A percentile compares a stretch with the other conserved stretches of the same genome.
phyloP scores from a whole-genome alignment of 2,888 invertebrate species.

The Trachelus stipa region DNA sequence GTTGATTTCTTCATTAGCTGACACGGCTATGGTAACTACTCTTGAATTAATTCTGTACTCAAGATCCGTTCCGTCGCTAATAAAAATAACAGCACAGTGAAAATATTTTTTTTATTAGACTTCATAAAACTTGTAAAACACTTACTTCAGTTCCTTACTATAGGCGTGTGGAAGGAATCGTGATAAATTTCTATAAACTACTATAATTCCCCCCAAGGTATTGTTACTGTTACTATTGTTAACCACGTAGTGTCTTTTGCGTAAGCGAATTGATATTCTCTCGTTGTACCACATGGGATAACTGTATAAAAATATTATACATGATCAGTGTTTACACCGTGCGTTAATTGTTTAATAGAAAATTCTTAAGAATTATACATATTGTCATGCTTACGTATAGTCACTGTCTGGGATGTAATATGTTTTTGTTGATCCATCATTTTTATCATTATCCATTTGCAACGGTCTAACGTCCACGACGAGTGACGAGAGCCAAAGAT shows the following conservation, averaged over 20 bases:
- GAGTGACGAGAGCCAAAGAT: constrained; percentile 57
- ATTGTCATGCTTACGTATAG: constrained; percentile 47
- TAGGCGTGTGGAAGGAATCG: constrained; percentile 74
- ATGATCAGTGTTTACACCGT: background rate
- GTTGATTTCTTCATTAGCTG: constrained; percentile 53
- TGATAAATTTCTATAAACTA: constrained; percentile 75
- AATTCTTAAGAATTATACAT: background rate
- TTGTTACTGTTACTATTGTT: constrained; percentile 39
- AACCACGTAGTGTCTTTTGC: constrained; percentile 24
- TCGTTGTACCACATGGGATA: constrained; percentile 67
- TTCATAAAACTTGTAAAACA: constrained; percentile 36
- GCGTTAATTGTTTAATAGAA: background rate
- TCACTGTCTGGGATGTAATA: constrained; percentile 50
- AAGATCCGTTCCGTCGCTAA: constrained; percentile 75
- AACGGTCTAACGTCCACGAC: constrained; percentile 60
- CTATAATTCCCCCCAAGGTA: constrained; percentile 65
- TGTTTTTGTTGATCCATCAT: constrained; percentile 39
- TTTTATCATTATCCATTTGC: constrained; percentile 43
- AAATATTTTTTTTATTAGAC: constrained; percentile 27
- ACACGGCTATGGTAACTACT: constrained; percentile 65
- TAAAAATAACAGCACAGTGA: constrained; percentile 1
- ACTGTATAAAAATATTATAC: constrained; percentile 43
- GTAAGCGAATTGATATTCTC: constrained; percentile 61
- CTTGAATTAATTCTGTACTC: constrained; percentile 77
- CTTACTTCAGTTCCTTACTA: constrained; percentile 74